phyloP scores from a whole-genome alignment of 1,140 invertebrate species.

The Phortica variegata region DNA sequence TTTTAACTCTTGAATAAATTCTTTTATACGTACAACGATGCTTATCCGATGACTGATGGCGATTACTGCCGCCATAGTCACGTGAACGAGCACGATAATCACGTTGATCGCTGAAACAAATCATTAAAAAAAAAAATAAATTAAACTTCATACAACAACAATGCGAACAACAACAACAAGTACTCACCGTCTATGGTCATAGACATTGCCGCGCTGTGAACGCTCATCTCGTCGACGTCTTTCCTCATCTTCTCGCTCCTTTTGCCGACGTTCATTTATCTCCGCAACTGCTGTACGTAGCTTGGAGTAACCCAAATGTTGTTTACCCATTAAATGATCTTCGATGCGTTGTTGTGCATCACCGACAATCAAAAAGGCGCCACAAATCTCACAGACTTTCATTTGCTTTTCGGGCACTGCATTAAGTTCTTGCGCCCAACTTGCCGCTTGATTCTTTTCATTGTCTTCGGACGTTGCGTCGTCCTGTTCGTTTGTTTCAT shows the following conservation, averaged over 20 bases:
- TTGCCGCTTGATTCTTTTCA: slow-evolving; percentile 66
- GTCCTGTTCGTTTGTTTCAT: not conserved
- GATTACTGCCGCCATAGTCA: slow-evolving; percentile 30
- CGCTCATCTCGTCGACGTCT: slow-evolving; percentile 66
- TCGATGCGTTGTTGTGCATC: slow-evolving; percentile 97
- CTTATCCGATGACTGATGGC: slow-evolving; percentile 40
- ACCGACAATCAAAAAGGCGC: slow-evolving; percentile 97
- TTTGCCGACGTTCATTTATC: slow-evolving; percentile 65
- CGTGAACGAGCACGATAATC: slow-evolving; percentile 45
- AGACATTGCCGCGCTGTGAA: slow-evolving; percentile 57
- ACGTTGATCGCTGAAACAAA: slow-evolving; percentile 32
- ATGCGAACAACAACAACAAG: slow-evolving; percentile 1
- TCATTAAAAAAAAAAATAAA: slow-evolving; percentile 1
- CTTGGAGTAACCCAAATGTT: slow-evolving; percentile 84
- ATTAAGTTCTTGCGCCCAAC: slow-evolving; percentile 63
- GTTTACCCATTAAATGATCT: slow-evolving; percentile 97
- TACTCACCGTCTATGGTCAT: slow-evolving; percentile 53
- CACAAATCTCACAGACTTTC: slow-evolving; percentile 98
- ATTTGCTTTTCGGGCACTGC: slow-evolving; percentile 91
- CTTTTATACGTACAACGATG: slow-evolving; percentile 45
- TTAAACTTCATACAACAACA: not conserved
- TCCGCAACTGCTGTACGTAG: slow-evolving; percentile 66
- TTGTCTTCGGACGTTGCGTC: slow-evolving; percentile 8
- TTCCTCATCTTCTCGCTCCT: slow-evolving; percentile 69
- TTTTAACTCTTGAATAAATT: not conserved